A percentile compares a stretch with the other conserved stretches of the same genome.
Evolutionary conservation across 37 sponge, comb jelly and placozoan genomes (phyloP).

Genomic region (Ephydatia muelleri): DNA sequence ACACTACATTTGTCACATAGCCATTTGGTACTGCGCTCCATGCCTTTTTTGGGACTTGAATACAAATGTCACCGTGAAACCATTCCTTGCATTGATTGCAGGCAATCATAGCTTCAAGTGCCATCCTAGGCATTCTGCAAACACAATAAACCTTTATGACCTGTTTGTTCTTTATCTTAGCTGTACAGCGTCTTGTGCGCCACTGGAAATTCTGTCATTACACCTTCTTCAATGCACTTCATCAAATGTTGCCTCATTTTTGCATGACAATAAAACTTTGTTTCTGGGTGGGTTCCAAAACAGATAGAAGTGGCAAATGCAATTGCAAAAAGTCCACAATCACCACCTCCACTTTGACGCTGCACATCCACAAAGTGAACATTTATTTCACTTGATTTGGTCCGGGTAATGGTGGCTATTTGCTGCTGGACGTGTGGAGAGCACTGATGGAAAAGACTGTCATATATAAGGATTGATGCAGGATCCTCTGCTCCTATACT

Average conservation of each 20-base stretch:
- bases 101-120: not conserved
- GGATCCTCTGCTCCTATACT: not conserved
- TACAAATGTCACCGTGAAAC: conserved; percentile 11
- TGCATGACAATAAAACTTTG: not conserved
- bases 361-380: conserved; percentile 13
- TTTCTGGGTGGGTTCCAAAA: not conserved
- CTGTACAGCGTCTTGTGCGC: conserved; percentile 13
- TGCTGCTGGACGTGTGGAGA: not conserved
- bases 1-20: not conserved
- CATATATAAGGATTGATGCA: not conserved
- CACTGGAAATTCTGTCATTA: conserved; percentile 1
- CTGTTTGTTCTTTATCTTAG: too few species aligned
- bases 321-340: conserved; percentile 5
- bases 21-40: conserved; percentile 6
- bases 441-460: conserved; percentile 6
- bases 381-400: not conserved
- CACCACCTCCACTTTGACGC: not conserved
- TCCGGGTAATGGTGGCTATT: not conserved
- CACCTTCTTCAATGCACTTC: not conserved
- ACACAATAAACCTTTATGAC: conserved; percentile 1
- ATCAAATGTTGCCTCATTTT: conserved; percentile 1
- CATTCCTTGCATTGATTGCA: not conserved
- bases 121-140: conserved; percentile 34
- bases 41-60: conserved; percentile 7
- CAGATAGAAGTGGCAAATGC: conserved; percentile 11